Percentiles rank a stretch among this genome's conserved stretches.
Evolutionary conservation across 2,888 invertebrate species (phyloP).

Genomic region (Hanleya hanleyi): DNA sequence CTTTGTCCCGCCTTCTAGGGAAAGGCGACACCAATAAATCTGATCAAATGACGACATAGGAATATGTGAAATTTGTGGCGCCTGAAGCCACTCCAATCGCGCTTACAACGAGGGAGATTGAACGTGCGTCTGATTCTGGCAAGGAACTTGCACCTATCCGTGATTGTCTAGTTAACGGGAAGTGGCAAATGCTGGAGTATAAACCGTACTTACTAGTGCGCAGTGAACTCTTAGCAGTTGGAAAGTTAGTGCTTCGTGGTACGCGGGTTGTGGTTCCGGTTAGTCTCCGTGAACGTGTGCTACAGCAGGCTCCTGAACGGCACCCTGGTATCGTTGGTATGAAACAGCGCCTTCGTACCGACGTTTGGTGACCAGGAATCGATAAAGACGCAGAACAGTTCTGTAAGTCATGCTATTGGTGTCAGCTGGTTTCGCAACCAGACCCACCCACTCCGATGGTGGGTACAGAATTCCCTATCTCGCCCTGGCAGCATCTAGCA

Average conservation of each 20-base stretch:
- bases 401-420: slow-evolving; percentile 5
- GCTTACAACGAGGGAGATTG: neutral
- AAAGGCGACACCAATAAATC: no score
- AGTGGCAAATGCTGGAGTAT: neutral
- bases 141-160: neutral
- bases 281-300: slow-evolving; percentile 15
- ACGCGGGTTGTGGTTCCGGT: slow-evolving; percentile 37
- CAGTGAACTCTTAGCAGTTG: slow-evolving; percentile 30
- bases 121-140: neutral
- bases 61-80: neutral
- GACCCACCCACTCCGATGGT: neutral
- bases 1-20: no score
- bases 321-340: slow-evolving; percentile 34
- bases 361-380: slow-evolving; percentile 41
- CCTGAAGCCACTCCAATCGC: neutral
- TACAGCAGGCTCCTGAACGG: slow-evolving; percentile 30
- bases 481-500: slow-evolving; percentile 27
- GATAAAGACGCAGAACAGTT: slow-evolving; percentile 16
- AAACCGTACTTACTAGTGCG: slow-evolving; percentile 29
- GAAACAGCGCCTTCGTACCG: slow-evolving; percentile 19
- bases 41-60: neutral
- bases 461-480: slow-evolving; percentile 18
- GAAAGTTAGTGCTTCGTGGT: slow-evolving; percentile 37
- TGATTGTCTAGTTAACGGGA: slow-evolving; percentile 2
- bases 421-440: slow-evolving; percentile 9